These are phyloP conservation scores for Enteromius thamalakanensis DNA, from an alignment of 2,797 vertebrate species.

Conservation along the genomic window DNA sequence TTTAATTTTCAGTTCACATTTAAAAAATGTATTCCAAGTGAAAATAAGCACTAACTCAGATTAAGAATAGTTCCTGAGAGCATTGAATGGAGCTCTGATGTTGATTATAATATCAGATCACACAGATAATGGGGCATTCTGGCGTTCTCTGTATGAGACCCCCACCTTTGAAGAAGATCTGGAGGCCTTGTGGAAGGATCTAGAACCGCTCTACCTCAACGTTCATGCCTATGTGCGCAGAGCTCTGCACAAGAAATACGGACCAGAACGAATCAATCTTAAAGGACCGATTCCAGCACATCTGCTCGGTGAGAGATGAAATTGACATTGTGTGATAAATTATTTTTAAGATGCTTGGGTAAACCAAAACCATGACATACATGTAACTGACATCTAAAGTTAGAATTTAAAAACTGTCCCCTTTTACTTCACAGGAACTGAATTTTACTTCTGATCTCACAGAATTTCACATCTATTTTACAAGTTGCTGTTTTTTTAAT, in stretches of 20 bases:
- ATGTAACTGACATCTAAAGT: not conserved
- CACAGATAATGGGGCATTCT: slow-evolving; percentile 87
- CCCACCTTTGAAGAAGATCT: slow-evolving; percentile 88
- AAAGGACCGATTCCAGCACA: slow-evolving; percentile 96
- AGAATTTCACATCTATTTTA: too few species aligned
- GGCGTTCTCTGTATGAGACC: slow-evolving; percentile 91
- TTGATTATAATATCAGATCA: slow-evolving; percentile 75
- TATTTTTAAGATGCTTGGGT: not conserved
- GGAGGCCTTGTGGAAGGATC: slow-evolving; percentile 86
- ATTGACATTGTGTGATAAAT: not conserved
- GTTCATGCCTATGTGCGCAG: slow-evolving; percentile 93
- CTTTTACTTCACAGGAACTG: too few species aligned
- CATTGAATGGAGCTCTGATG: not conserved
- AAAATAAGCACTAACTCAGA: too few species aligned
- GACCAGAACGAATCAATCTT: slow-evolving; percentile 80
- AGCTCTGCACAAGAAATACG: slow-evolving; percentile 86
- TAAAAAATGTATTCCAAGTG: too few species aligned
- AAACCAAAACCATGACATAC: not conserved
- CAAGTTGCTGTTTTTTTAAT: too few species aligned
- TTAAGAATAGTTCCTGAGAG: not conserved
- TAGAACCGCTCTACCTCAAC: slow-evolving; percentile 92
- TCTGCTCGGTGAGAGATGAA: slow-evolving; percentile 83
- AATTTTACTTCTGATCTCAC: not conserved
- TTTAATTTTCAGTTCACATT: too few species aligned
- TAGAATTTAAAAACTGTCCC: too few species aligned